phyloP scores from a whole-genome alignment of 2,113 vertebrate species.

The Hippopotamus amphibius region DNA sequence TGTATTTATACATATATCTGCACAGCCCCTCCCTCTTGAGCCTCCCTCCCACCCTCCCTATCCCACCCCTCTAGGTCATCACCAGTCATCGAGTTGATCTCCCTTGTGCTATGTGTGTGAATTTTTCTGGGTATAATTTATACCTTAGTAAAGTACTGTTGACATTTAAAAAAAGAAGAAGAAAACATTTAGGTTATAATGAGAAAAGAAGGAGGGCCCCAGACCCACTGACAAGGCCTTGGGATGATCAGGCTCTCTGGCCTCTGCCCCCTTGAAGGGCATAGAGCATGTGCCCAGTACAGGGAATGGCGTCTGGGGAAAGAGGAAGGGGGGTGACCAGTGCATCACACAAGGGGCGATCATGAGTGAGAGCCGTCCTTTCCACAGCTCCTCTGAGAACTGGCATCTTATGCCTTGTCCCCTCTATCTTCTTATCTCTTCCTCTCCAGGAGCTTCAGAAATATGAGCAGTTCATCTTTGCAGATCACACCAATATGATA shows the following conservation, averaged over 20 bases:
- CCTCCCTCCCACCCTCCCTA: too few species aligned
- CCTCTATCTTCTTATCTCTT: constrained; percentile 53
- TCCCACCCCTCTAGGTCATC: too few species aligned
- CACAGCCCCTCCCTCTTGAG: too few species aligned
- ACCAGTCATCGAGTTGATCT: too few species aligned
- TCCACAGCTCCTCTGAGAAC: neutral
- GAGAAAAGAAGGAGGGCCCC: neutral
- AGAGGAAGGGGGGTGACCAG: neutral
- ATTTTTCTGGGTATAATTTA: neutral
- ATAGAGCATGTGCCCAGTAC: rapidly evolving
- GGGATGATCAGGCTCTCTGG: neutral
- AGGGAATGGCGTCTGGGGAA: neutral
- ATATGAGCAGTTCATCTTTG: constrained; percentile 91
- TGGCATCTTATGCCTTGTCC: neutral
- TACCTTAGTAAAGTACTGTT: neutral
- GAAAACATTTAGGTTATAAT: neutral
- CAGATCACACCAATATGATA: constrained; percentile 92
- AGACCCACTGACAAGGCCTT: neutral
- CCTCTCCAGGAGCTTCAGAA: constrained; percentile 90
- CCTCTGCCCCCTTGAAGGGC: neutral
- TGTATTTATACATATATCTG: too few species aligned
- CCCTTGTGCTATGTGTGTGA: neutral
- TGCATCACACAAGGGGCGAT: neutral
- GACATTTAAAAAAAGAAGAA: neutral
- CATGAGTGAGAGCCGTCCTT: rapidly evolving